Evolutionary conservation across 2,888 invertebrate species (phyloP), one percentile per base, ranked within the genome.

Genomic region (Halocaridina rubra): DNA sequence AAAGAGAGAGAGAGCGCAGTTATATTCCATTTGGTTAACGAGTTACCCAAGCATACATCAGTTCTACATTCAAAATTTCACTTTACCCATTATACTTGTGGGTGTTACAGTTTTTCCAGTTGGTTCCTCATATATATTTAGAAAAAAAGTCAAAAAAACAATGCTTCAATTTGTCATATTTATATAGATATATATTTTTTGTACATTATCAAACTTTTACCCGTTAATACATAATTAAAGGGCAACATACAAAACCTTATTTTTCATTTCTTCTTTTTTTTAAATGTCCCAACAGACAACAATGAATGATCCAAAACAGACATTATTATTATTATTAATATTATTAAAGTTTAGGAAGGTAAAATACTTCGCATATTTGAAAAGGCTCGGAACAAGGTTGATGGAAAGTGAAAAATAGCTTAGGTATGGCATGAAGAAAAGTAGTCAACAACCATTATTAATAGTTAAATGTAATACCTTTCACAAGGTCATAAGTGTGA

Each of bases 151-250:
- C n/a, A n/a, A n/a, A n/a, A 19, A 53, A 53, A 53, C 53, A 53
- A 16, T 3, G 19, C 3, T 3, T 53, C 53, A 53, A 10, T 27
- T 67, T 67, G 29, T 67, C 29, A 67, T 67, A 74, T 74, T 39
- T 74, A 74, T 33, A 74, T 74, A 33, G 32, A 32, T 74, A 74
- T 74, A 74, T 74, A 74, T 74, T 30, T 69, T 80, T 80, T 80
- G 79, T 80, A 80, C 79, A 80, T 71, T 80, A 80, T 80, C 67
- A 80, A 80, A 80, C 79, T 80, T n/a, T 80, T 59, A 57, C 79
- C 79, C 59, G 57, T 80, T 46, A 69, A 53, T 80, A 59, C 59
- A 59, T 77, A 29, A 59, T 16, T 77, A 77, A 61, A 30, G 76
- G 76, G 79, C 79, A 71, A 69, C 71, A 71, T 80, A 80, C 79